Conservation (phyloP, 1,140 invertebrate species). For the Amphibalanus amphitrite region DNA sequence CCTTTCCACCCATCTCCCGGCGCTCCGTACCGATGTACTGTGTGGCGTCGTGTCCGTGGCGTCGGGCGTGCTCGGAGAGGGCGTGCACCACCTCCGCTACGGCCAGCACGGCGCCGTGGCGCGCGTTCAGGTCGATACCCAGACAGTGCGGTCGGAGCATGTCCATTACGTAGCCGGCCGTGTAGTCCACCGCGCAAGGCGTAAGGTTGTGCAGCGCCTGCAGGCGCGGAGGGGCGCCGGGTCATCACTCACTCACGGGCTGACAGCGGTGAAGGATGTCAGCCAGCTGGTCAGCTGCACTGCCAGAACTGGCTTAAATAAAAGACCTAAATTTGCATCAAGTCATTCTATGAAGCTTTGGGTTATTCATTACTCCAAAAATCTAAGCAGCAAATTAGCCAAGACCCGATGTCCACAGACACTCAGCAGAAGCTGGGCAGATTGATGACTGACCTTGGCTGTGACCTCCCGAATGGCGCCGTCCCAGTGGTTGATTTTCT, state of each 20-base stretch:
- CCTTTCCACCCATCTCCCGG: too few relatives aligned
- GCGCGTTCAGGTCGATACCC: slow-evolving; percentile 58
- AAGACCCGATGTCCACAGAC: too few relatives aligned
- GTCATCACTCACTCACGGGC: too few relatives aligned
- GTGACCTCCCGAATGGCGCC: slow-evolving; percentile 66
- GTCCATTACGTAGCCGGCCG: slow-evolving; percentile 47
- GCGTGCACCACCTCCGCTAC: slow-evolving; percentile 63
- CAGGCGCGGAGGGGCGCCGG: too few relatives aligned
- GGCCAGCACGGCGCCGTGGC: slow-evolving; percentile 71
- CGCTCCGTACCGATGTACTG: not conserved
- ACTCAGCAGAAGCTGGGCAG: too few relatives aligned
- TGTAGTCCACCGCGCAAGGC: slow-evolving; percentile 49
- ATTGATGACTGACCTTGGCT: slow-evolving; percentile 49
- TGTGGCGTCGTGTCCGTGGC: slow-evolving; percentile 2
- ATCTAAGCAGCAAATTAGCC: too few relatives aligned
- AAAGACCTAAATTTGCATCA: too few relatives aligned
- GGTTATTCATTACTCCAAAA: too few relatives aligned
- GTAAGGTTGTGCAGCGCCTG: slow-evolving; percentile 61
- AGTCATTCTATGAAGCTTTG: too few relatives aligned
- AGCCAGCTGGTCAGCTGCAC: too few relatives aligned
- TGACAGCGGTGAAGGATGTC: too few relatives aligned
- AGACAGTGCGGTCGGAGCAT: slow-evolving; percentile 46
- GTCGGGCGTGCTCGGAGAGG: slow-evolving; percentile 32
- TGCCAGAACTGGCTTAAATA: too few relatives aligned
- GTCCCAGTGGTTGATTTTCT: slow-evolving; percentile 90